Conservation (phyloP, 2,888 invertebrate species). For the Eulithis prunata region DNA sequence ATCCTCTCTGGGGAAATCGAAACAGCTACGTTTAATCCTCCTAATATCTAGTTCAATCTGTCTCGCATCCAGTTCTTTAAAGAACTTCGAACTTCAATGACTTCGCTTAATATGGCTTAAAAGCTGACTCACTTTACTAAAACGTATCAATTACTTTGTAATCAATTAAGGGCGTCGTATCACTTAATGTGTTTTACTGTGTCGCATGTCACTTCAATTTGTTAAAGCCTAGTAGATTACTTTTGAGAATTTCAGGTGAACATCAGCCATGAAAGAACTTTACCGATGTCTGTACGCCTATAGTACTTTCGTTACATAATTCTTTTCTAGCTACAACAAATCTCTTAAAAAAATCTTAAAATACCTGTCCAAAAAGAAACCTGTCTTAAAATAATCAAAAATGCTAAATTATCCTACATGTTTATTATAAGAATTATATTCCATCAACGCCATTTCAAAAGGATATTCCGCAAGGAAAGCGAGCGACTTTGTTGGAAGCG, state of each 20-base stretch:
- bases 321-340: neutral
- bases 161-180: constrained; percentile 19
- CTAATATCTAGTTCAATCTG: constrained; percentile 45
- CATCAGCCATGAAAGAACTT: neutral
- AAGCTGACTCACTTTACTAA: constrained; percentile 9
- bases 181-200: constrained; percentile 9
- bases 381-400: too few species aligned
- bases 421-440: constrained; percentile 26
- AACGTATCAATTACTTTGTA: constrained; percentile 23
- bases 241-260: neutral
- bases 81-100: constrained; percentile 19
- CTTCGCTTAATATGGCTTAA: constrained; percentile 18
- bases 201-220: constrained; percentile 14
- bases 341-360: neutral
- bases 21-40: constrained; percentile 55
- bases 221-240: neutral
- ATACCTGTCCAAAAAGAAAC: neutral
- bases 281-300: neutral
- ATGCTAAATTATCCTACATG: too few species aligned
- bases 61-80: constrained; percentile 21
- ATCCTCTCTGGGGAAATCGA: constrained; percentile 58
- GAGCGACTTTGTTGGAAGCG: constrained; percentile 64
- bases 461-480: constrained; percentile 55
- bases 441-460: constrained; percentile 49
- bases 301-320: neutral